Conservation (phyloP, 2,113 vertebrate species). For the Maccullochella peelii region DNA sequence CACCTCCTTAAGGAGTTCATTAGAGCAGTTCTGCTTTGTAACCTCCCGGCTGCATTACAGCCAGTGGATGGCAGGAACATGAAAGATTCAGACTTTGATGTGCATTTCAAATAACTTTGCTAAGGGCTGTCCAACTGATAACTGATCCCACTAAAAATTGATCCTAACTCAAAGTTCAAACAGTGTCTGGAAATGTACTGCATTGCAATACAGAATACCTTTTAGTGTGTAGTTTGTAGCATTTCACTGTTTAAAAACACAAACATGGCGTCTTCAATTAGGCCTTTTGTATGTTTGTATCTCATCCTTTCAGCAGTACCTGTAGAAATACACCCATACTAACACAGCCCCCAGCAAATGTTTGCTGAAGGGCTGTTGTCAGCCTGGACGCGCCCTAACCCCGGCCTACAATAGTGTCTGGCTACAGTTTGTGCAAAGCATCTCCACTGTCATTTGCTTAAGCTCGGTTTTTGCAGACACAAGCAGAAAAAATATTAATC, state of each 20-base stretch:
- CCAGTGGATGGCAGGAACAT: neutral
- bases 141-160: neutral
- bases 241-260: neutral
- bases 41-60: neutral
- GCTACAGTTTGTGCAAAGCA: neutral
- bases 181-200: neutral
- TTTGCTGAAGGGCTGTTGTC: neutral
- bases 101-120: neutral
- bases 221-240: neutral
- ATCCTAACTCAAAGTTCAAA: neutral
- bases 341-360: neutral
- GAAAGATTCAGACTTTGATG: slow-evolving; percentile 37
- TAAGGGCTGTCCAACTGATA: neutral
- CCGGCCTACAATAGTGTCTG: neutral
- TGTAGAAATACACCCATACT: neutral
- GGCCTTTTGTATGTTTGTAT: neutral
- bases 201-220: neutral
- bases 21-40: slow-evolving; percentile 10
- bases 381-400: neutral
- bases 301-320: neutral
- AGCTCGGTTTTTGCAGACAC: neutral
- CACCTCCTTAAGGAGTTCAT: slow-evolving; percentile 11
- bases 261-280: neutral
- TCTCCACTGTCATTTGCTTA: neutral
- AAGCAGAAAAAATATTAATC: neutral